phyloP scores from a whole-genome alignment of 2,888 invertebrate genomes.

The Caenorhabditis imperialis region DNA sequence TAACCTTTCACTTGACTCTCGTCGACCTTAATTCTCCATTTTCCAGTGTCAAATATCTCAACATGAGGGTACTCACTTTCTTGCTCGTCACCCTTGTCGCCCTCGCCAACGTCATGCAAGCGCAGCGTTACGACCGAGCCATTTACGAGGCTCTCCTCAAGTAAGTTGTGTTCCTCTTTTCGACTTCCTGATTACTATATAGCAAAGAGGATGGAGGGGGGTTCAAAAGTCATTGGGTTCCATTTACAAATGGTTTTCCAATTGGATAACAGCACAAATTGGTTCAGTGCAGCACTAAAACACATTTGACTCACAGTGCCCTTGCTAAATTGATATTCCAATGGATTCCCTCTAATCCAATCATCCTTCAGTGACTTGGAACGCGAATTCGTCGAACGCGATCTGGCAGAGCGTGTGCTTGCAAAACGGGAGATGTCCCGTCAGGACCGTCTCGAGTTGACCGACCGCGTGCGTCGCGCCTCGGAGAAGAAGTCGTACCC shows the following conservation, averaged over 20 bases:
- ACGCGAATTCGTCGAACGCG: conserved; percentile 63
- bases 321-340: no score
- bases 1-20: conserved; percentile 2
- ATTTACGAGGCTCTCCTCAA: conserved; percentile 62
- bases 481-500: conserved; percentile 73
- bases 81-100: conserved; percentile 55
- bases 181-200: conserved; percentile 1
- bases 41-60: conserved; percentile 58
- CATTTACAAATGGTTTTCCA: conserved; percentile 27
- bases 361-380: conserved; percentile 61
- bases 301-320: no score
- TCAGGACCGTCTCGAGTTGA: conserved; percentile 24
- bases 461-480: conserved; percentile 65
- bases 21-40: neutral
- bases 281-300: no score
- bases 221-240: conserved; percentile 13
- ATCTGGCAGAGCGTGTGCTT: conserved; percentile 56
- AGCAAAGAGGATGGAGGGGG: no score
- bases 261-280: no score
- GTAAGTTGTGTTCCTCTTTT: conserved; percentile 44
- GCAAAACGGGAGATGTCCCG: conserved; percentile 40
- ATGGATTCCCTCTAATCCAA: neutral
- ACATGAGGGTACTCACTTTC: conserved; percentile 65
- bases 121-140: conserved; percentile 59
- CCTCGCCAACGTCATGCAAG: conserved; percentile 53